Evolutionary conservation across 2,113 vertebrate species (phyloP).

Genomic region (rabbit (Oryctolagus cuniculus)): mOryCun1.1 NC_091435.1:67905501-67906000

Average conservation of each 20-base stretch:
- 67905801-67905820: background rate
- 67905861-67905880: background rate
- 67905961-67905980: background rate
- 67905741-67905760: background rate
- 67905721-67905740: background rate
- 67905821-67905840: background rate
- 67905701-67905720: background rate
- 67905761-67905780: background rate
- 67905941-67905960: background rate
- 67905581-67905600: conserved; percentile 6
- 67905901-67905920: background rate
- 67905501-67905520: background rate
- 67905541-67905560: background rate
- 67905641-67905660: background rate
- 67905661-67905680: background rate
- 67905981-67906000: background rate
- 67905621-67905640: background rate
- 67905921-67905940: background rate
- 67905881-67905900: background rate
- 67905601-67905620: background rate
- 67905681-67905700: background rate
- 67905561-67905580: background rate
- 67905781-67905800: background rate
- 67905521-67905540: background rate
- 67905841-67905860: background rate